Base-by-base conservation (phyloP, 2,888 invertebrate genomes). In the Blastobasis lacticolella region DNA sequence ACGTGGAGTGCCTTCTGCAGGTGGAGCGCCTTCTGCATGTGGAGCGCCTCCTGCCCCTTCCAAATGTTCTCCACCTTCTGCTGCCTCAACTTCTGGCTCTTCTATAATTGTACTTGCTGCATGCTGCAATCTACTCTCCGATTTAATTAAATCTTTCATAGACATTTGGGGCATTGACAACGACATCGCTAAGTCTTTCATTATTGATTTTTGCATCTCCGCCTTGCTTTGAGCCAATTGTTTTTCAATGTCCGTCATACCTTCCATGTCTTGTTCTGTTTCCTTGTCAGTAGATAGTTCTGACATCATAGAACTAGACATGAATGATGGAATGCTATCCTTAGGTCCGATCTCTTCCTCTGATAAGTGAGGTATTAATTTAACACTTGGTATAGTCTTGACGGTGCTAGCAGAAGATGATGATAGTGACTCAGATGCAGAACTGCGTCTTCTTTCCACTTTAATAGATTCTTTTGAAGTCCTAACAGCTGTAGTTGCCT, bases 191-290 rank as follows among this genome's bases (percentile, higher is more conserved):
- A 86, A 65, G 54, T 84, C 86, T 62, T 76, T 81, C 66, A 88
- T 70, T 51, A 88, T 75, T 10, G 85, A 83, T 57, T 75, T 87
- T 53, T 81, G 82, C 47, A 80, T 75, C 54, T 84, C 80, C 6
- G 75, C 41, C 60, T 80, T 87, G 57, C 86, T 85, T 0, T 64
- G 61, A 48, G 70, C 81, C 5, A 85, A 56, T 55, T 69, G 58
- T 55, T 75, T 75, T 7, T 74, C 73, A 0, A 85, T 67, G 44
- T 78, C 75, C 54, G 63, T 64, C 48, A 63, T 53, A 10, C 60
- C 59, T 10, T 61, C 67, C 23, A 61, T 64, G 9, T 73, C 73
- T 49, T 67, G 65, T 37, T 58, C 65, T 48, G 62, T 66, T 5
- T 42, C 57, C 38, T 5, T 9, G 3, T 51, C 61, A 41, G 58